Base-by-base conservation (phyloP, 2,888 invertebrate genomes). In the Pocota personata region DNA sequence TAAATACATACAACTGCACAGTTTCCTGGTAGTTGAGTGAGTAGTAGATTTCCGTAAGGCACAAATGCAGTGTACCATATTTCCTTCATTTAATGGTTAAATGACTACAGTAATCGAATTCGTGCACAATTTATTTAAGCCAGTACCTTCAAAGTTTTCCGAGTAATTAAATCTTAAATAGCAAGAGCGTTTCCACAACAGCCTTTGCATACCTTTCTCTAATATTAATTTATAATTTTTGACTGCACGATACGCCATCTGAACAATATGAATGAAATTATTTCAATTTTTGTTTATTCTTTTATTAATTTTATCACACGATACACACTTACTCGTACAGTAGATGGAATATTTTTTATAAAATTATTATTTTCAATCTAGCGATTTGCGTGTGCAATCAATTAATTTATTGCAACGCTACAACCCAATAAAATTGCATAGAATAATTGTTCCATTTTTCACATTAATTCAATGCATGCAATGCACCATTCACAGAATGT, bases 361-460 rank as follows among this genome's bases (percentile, higher is more conserved):
- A 19, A 71, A 46, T 57, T 21, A 14, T 19, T 8, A 19, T 60
- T 32, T 76, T 48, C 46, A 66, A 55, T 60, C 14, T n/a, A n/a
- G 64, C 30, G 46, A 57, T 48, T 67, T 37, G 76, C 37, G 67
- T 67, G 58, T 58, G 76, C 58, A 58, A 58, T 58, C 58, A 67
- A 60, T 77, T 77, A 67, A 77, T 67, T 58, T 32, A 67, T 77
- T n/a, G 30, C 46, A 66, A 37, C 35, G 57, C 12, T 57, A 27
- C 57, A 30, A n/a, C 32, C 16, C 24, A 57, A 62, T 43, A 43
- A 24, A 43, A 40, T 4, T 30, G 19, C 27, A 60, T 10, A 37
- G 21, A 37, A 21, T 58, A 58, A 58, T 58, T 57, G 58, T 55
- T 55, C 16, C 24, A n/a, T 12, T 21, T 55, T 48, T 0, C 4